phyloP scores from a whole-genome alignment of 2,797 vertebrate species.

The Rhincodon typus region DNA sequence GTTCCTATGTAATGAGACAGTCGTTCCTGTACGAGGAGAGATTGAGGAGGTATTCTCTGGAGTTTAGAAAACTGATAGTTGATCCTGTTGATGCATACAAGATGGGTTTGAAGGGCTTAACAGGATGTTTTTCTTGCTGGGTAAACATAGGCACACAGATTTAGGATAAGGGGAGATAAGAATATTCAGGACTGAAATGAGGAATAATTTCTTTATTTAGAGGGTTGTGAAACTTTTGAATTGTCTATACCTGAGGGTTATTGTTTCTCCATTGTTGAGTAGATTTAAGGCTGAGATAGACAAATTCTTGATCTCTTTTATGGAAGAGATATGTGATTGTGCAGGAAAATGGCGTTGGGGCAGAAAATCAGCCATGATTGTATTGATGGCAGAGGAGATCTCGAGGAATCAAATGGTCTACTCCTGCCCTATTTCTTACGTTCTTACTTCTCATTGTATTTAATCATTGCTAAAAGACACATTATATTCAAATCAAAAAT shows the following conservation, averaged over 20 bases:
- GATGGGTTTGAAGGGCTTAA: neutral
- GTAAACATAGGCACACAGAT: neutral
- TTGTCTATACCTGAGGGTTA: neutral
- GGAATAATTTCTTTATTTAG: neutral
- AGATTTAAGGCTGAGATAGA: neutral
- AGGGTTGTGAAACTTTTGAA: neutral
- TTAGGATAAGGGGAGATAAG: neutral
- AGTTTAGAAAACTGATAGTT: neutral
- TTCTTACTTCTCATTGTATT: neutral
- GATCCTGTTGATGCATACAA: neutral
- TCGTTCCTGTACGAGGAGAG: no score
- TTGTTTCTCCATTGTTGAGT: neutral
- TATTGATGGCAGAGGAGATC: no score
- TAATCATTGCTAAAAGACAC: no score
- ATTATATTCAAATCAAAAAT: neutral
- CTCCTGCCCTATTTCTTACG: neutral
- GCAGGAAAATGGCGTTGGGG: no score
- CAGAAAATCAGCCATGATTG: neutral
- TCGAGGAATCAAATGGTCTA: neutral
- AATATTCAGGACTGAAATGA: neutral
- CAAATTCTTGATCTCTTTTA: neutral
- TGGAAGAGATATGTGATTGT: no score
- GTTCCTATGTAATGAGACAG: neutral
- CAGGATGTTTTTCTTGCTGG: neutral
- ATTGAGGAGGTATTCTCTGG: no score